Evolutionary conservation across 2,797 vertebrate genomes (phyloP).

Genomic region (Aldrovandia affinis): DNA sequence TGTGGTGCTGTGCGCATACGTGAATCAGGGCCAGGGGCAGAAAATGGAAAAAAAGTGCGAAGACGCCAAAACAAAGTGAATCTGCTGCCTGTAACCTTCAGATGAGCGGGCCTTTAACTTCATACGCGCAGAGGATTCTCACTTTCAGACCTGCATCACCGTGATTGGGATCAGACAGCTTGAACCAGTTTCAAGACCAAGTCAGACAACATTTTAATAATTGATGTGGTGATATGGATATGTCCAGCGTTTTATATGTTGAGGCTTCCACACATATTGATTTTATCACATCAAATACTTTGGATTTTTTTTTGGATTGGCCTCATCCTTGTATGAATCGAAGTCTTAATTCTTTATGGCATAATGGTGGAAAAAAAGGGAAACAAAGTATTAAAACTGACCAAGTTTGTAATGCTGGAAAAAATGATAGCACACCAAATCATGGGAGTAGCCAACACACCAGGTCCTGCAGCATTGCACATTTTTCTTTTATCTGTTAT

Average conservation of each 20-base stretch:
- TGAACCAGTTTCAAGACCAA: too few species aligned
- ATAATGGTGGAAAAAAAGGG: neutral
- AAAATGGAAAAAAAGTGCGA: neutral
- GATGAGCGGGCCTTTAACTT: neutral
- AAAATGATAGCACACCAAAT: too few species aligned
- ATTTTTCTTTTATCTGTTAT: conserved; percentile 46
- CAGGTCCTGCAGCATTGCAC: conserved; percentile 23
- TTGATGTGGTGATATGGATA: neutral
- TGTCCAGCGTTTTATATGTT: neutral
- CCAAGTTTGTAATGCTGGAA: too few species aligned
- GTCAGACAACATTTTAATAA: too few species aligned
- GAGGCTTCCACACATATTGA: neutral
- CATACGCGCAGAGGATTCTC: neutral
- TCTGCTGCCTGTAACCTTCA: neutral
- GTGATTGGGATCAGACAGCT: too few species aligned
- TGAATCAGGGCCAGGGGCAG: neutral
- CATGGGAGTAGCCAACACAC: conserved; percentile 1
- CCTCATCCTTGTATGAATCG: neutral
- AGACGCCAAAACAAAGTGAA: neutral
- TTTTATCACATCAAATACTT: neutral
- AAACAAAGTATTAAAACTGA: neutral
- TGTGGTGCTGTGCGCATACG: too few species aligned
- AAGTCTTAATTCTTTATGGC: neutral
- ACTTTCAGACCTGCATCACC: too few species aligned
- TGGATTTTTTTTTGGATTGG: neutral